phyloP scores from a whole-genome alignment of 2,797 vertebrate species.

The Odontamblyopus lacepedii region DNA sequence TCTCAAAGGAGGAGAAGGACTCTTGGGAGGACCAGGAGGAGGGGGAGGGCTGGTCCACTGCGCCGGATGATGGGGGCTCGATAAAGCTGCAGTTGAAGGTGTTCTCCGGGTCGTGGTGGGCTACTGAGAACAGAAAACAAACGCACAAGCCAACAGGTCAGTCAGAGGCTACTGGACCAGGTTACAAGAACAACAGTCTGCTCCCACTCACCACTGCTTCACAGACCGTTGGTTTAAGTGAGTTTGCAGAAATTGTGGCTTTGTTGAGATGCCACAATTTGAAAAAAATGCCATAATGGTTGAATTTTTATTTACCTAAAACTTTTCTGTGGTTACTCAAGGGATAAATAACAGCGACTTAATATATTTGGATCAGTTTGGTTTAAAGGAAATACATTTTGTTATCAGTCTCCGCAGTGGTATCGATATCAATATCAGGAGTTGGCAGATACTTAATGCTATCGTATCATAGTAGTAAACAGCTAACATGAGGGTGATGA shows the following conservation, averaged over 20 bases:
- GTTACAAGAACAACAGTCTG: constrained; percentile 72
- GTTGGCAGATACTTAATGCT: too few relatives aligned
- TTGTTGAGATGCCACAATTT: constrained; percentile 19
- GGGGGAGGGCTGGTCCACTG: constrained; percentile 89
- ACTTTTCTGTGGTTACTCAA: too few relatives aligned
- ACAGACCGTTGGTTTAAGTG: constrained; percentile 34
- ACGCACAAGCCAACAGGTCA: constrained; percentile 66
- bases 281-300: background rate
- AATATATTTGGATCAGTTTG: too few relatives aligned
- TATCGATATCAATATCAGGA: too few relatives aligned
- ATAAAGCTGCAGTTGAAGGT: constrained; percentile 98
- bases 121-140: constrained; percentile 83
- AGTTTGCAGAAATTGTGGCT: constrained; percentile 23
- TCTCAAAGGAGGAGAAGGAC: constrained; percentile 98
- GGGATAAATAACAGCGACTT: too few relatives aligned
- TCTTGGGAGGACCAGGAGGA: constrained; percentile 94
- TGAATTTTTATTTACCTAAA: too few relatives aligned
- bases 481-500: too few relatives aligned
- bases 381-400: too few relatives aligned
- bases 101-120: constrained; percentile 95
- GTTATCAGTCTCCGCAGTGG: too few relatives aligned
- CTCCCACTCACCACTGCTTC: constrained; percentile 39
- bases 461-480: too few relatives aligned
- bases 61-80: constrained; percentile 90
- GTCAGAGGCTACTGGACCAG: constrained; percentile 48